Evolutionary conservation across 2,113 vertebrate species (phyloP), one percentile per base, ranked within the genome.

Genomic region (Epinephelus fuscoguttatus): DNA sequence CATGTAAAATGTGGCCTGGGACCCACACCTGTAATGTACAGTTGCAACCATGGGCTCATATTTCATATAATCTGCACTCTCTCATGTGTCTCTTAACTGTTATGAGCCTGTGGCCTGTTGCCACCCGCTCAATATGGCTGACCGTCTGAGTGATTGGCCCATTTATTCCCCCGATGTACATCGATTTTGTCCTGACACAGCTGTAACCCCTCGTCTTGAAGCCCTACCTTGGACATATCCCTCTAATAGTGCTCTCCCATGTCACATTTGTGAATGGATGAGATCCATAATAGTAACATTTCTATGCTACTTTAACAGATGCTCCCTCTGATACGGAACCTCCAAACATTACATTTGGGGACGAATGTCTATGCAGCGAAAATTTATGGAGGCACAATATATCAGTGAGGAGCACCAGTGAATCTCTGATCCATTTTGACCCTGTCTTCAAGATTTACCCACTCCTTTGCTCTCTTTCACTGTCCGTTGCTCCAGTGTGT

Each of bases 161-260:
- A 86, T 92, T 90, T 88, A 90, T 90, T 90, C 75, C 82, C 57
- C 30, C 23, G 55, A 85, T 91, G 89, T 91, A 73, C 75, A 93
- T 93, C 49, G 86, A 91, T 92, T 91, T 88, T 75, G 71, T 86
- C 79, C 86, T 78, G 84, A 88, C 80, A 76, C 52, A 71, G 74
- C 62, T 73, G 72, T 77, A 88, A 85, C 70, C 86, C 75, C 80
- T 90, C 70, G 12, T 91, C 84, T 82, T 77, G 56, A 49, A 83
- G 73, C 62, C 70, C n/a, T 80, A 68, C 72, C 61, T 76, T 76
- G 27, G 68, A 91, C 70, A 78, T 55, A 64, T 82, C 55, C 70
- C 50, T 76, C 72, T 86, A 79, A 86, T 82, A 70, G 84, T 50
- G 47, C 76, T 75, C 70, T 78, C 74, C 57, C 68, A 68, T 81